phyloP scores from a whole-genome alignment of 1,140 invertebrate species.

The Eriosoma lanigerum region DNA sequence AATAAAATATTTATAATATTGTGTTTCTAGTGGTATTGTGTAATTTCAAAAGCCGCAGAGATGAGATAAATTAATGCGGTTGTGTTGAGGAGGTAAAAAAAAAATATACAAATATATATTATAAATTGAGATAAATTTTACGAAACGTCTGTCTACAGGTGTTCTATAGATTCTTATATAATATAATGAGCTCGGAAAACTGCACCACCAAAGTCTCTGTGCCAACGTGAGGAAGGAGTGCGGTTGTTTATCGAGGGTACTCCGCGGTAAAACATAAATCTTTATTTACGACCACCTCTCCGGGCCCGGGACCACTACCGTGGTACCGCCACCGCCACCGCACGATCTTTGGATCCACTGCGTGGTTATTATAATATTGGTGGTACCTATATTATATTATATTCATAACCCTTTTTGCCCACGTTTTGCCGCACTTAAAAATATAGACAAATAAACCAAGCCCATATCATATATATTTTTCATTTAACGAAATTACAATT shows the following conservation, averaged over 20 bases:
- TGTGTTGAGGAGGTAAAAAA: background rate
- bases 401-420: conserved; percentile 30
- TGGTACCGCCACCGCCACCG: background rate
- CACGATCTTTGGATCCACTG: conserved; percentile 4
- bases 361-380: conserved; percentile 48
- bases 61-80: background rate
- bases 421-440: background rate
- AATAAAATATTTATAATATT: too few relatives aligned
- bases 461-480: conserved; percentile 3
- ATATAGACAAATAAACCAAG: conserved; percentile 15
- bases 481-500: conserved; percentile 30
- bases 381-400: too few relatives aligned
- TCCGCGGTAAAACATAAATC: conserved; percentile 46
- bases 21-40: too few relatives aligned
- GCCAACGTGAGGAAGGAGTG: background rate
- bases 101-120: too few relatives aligned
- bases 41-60: too few relatives aligned
- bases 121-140: conserved; percentile 42
- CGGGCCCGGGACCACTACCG: background rate
- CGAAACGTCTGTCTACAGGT: conserved; percentile 37
- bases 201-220: conserved; percentile 3
- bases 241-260: conserved; percentile 43
- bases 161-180: background rate
- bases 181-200: conserved; percentile 41
- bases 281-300: conserved; percentile 38